Evolutionary conservation across 35 echinoderm and acorn worm genomes (phyloP), one percentile per base, ranked within the genome.

Genomic region (Chiridota heheva): DNA sequence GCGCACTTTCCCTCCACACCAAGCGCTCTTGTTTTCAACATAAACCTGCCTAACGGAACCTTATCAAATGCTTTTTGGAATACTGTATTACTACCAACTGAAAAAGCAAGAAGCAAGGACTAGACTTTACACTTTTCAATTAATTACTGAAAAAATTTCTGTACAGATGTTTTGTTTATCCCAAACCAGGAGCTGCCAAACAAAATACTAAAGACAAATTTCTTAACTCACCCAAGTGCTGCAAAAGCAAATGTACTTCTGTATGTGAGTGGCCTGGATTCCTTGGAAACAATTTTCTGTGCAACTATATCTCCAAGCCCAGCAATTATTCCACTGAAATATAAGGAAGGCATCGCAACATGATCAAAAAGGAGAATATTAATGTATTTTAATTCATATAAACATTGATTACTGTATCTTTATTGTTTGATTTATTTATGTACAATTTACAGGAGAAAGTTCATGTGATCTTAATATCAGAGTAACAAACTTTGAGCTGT

Each of bases 211-310:
- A n/a, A n/a, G n/a, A n/a, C n/a, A n/a, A n/a, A n/a, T n/a, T n/a
- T n/a, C n/a, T n/a, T n/a, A n/a, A 48, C 86, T 82, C 72, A 95
- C 91, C 91, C 91, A 63, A 88, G 56, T 61, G 64, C 44, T 61
- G 80, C 80, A 85, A 88, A 88, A 69, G 91, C 91, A 55, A 61
- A 73, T 36, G 73, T 88, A 40, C 69, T 83, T 16, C 86, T 83
- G 43, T 63, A 63, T 10, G 70, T 69, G 43, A 84, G 42, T 4
- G 85, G 79, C 13, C 53, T 24, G 33, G 65, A 36, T 58, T 72
- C 39, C 30, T 72, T 71, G 7, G 60, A 62, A 4, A 88, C 72
- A 32, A 95, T 80, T 58, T 67, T 95, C 57, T 95, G 91, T 38
- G 91, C 86, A 24, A 95, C 51, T 67, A 91, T 63, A 44, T 91